Conservation (phyloP, 2,113 vertebrate genomes). For the Peromyscus californicus region DNA sequence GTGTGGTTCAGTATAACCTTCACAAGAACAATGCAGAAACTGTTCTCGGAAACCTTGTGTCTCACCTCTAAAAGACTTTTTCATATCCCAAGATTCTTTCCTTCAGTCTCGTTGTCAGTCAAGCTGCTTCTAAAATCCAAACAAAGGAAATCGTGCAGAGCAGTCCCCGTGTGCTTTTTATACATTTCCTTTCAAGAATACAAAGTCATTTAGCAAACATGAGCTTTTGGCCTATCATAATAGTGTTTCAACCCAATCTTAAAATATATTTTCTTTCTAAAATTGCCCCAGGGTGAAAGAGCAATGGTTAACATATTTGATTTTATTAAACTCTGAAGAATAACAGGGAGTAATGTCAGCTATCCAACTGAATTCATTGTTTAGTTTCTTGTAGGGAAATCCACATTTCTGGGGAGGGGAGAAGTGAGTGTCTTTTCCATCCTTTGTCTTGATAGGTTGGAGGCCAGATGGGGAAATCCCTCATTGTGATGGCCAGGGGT, state of each 20-base stretch:
- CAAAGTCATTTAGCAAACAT: conserved; percentile 66
- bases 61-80: conserved; percentile 55
- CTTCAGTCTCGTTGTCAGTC: conserved; percentile 60
- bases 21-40: conserved; percentile 47
- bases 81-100: conserved; percentile 47
- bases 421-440: neutral
- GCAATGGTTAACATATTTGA: conserved; percentile 58
- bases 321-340: conserved; percentile 65
- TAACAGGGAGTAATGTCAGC: neutral
- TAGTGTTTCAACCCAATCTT: conserved; percentile 53
- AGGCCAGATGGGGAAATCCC: neutral
- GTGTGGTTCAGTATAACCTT: conserved; percentile 77
- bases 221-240: conserved; percentile 48
- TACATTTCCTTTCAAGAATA: conserved; percentile 51
- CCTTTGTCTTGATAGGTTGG: neutral
- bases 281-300: conserved; percentile 49
- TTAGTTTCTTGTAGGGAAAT: neutral
- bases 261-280: conserved; percentile 56
- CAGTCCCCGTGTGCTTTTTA: conserved; percentile 33
- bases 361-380: neutral
- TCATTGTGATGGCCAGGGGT: neutral
- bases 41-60: conserved; percentile 53
- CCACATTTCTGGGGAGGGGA: neutral
- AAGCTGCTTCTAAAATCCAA: conserved; percentile 67
- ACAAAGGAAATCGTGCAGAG: conserved; percentile 60